Percentiles rank a stretch among this genome's conserved stretches.
Evolutionary conservation across 2,113 vertebrate species (phyloP).

Genomic region (Cepphus grylle): DNA sequence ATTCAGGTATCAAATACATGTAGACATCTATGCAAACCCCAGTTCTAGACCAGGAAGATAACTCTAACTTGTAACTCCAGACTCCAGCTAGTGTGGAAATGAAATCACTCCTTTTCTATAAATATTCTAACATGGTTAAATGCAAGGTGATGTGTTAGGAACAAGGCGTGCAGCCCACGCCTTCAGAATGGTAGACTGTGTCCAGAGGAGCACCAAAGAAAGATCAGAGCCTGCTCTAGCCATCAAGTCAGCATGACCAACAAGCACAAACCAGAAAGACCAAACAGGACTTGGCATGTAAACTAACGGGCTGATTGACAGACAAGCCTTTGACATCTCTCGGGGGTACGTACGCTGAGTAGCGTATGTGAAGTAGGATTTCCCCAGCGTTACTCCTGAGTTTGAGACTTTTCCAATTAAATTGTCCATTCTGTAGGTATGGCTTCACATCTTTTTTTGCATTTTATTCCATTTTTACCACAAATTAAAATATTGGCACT

Average conservation of each 20-base stretch:
- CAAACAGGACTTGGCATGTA: neutral
- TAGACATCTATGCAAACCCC: neutral
- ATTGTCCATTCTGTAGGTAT: neutral
- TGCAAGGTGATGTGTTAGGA: neutral
- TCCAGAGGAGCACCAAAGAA: neutral
- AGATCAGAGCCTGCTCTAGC: neutral
- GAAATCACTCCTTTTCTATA: neutral
- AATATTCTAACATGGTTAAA: neutral
- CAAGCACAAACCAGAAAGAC: neutral
- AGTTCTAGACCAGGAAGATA: neutral
- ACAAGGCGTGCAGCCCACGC: neutral
- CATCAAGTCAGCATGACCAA: neutral
- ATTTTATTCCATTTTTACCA: neutral
- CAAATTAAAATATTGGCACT: neutral
- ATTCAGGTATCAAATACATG: neutral
- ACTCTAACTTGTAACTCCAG: neutral
- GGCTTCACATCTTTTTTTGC: neutral
- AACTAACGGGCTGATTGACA: neutral
- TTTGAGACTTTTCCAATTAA: neutral
- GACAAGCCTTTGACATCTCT: neutral
- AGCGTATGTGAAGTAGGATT: neutral
- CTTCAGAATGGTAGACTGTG: neutral
- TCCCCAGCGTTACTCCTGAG: neutral
- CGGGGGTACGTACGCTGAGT: neutral
- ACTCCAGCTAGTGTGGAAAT: neutral